Percentiles rank a stretch among this genome's conserved stretches.
Conservation (phyloP, 2,888 invertebrate species). For the Suillia variegata region DNA sequence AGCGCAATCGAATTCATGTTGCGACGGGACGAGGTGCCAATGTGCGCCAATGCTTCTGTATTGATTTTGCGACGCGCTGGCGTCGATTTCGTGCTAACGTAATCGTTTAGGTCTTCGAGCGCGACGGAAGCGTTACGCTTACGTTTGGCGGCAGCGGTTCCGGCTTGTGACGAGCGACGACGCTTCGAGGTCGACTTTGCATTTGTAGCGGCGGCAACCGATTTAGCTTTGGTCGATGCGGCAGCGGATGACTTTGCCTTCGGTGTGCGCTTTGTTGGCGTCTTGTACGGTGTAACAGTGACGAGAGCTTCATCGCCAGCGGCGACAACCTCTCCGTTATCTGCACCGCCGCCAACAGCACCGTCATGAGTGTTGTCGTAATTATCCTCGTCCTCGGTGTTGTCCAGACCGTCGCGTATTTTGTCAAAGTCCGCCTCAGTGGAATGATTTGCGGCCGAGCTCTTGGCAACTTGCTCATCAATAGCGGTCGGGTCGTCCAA, state of each 20-base stretch:
- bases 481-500: slow-evolving; percentile 69
- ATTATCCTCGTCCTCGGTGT: slow-evolving; percentile 42
- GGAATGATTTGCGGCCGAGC: slow-evolving; percentile 57
- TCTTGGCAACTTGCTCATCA: slow-evolving; percentile 50
- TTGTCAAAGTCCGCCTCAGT: slow-evolving; percentile 76
- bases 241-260: slow-evolving; percentile 50
- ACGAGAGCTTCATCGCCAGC: slow-evolving; percentile 12
- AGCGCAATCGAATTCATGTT: slow-evolving; percentile 55
- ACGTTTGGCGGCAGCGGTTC: slow-evolving; percentile 54
- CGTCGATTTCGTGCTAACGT: slow-evolving; percentile 40
- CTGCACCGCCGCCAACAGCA: slow-evolving; percentile 24
- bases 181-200: slow-evolving; percentile 44
- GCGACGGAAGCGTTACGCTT: slow-evolving; percentile 63
- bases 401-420: slow-evolving; percentile 65
- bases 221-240: slow-evolving; percentile 34
- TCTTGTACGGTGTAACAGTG: slow-evolving; percentile 32
- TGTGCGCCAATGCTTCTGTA: slow-evolving; percentile 42
- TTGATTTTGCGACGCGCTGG: slow-evolving; percentile 46
- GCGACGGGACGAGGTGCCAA: slow-evolving; percentile 45
- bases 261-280: slow-evolving; percentile 47
- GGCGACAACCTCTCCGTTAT: slow-evolving; percentile 33
- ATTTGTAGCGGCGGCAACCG: slow-evolving; percentile 24
- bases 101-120: slow-evolving; percentile 34
- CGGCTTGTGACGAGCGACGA: slow-evolving; percentile 36
- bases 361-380: too few species aligned